Conservation (phyloP, 2,888 invertebrate genomes). For the Cataglyphis albicans region DNA sequence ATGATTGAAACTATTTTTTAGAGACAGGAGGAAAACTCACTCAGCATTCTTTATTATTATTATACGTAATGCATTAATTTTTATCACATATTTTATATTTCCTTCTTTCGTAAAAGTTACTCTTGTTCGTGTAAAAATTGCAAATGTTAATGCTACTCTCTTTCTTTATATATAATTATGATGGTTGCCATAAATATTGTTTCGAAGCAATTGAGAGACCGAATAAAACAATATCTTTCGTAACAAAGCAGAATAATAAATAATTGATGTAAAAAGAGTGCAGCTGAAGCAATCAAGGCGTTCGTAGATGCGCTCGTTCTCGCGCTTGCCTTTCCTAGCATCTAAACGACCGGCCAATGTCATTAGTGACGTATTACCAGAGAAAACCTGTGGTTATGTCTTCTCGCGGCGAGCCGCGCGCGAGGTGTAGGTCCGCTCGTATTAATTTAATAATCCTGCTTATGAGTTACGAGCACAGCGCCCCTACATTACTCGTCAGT, state of each 20-base stretch:
- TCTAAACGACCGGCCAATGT: conserved; percentile 69
- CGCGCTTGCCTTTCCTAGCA: conserved; percentile 38
- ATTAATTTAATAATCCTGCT: conserved; percentile 76
- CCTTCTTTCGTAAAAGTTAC: not conserved
- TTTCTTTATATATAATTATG: not conserved
- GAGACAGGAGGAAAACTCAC: not conserved
- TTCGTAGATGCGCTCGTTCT: conserved; percentile 35
- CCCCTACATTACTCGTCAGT: conserved; percentile 40
- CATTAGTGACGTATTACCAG: conserved; percentile 73
- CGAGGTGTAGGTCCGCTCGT: conserved; percentile 68
- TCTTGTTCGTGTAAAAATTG: not conserved
- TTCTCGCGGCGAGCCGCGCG: conserved; percentile 63
- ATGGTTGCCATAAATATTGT: not conserved
- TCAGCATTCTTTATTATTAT: not conserved
- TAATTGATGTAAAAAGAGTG: conserved; percentile 10
- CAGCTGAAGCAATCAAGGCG: conserved; percentile 16
- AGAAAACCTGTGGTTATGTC: conserved; percentile 74
- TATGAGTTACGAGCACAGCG: conserved; percentile 73
- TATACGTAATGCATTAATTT: not conserved
- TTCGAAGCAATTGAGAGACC: not conserved
- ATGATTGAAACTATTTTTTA: not conserved
- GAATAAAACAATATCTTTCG: not conserved
- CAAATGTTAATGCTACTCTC: not conserved
- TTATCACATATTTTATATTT: not conserved
- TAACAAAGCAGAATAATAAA: conserved; percentile 11